Evolutionary conservation across 2,113 vertebrate genomes (phyloP), one percentile per base, ranked within the genome.

Genomic region (Crotalus tigris): DNA sequence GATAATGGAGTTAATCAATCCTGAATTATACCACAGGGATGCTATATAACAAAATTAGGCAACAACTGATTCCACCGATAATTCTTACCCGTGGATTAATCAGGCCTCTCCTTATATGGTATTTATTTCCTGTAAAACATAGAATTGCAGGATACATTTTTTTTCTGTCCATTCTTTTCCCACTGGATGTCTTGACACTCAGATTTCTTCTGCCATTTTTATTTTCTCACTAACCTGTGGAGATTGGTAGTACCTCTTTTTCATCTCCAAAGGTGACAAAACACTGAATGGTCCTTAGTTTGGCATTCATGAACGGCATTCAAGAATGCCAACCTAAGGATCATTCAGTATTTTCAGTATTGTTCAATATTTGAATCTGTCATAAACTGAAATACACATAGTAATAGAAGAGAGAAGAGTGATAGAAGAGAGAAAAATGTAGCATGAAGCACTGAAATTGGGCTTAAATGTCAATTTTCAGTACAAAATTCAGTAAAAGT

Each of bases 361-460:
- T 85, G 54, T 33, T 44, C 91, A 19, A 39, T 1, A 24, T 1
- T 88, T 89, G 88, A 85, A 90, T 44, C 58, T 24, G 26, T 53
- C 69, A 95, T 44, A 87, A 93, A 90, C 0, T 51, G 4, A 90
- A 93, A 61, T 94, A 29, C 12, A 94, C 89, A 85, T 92, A 58
- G 94, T 92, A 59, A 21, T 93, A 85, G 46, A 49, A 49, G 5
- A 1, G 46, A 49, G 46, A 49, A 49, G 46, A 49, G 13, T n/a
- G 59, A 19, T 51, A 53, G 29, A 15, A 29, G 33, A 87, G 93
- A 93, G 1, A 5, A 91, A 54, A 88, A 44, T 29, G 90, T 17
- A 3, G 29, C 54, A 29, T 81, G 26, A 91, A 53, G 21, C 92
- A 26, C 0, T 87, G n/a, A 94, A 85, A 94, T 57, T 91, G 90